Evolutionary conservation across 1,140 invertebrate genomes (phyloP).

Genomic region (Eueides isabella): DNA sequence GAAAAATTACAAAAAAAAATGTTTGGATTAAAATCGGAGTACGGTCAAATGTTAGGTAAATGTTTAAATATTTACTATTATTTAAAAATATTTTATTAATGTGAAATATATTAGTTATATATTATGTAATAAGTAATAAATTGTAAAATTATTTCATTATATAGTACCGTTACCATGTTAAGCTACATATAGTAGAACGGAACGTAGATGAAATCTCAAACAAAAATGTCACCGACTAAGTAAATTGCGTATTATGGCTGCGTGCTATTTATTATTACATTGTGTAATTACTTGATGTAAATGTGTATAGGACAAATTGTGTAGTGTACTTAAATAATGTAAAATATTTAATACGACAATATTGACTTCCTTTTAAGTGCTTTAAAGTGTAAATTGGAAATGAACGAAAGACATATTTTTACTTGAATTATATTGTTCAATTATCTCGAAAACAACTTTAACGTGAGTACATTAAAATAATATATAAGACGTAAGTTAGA

Average conservation of each 20-base stretch:
- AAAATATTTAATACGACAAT: background rate
- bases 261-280: slow-evolving; percentile 48
- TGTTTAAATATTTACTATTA: too few relatives aligned
- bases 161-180: background rate
- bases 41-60: too few relatives aligned
- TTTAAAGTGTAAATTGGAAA: slow-evolving; percentile 31
- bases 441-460: slow-evolving; percentile 40
- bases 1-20: too few relatives aligned
- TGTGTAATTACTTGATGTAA: slow-evolving; percentile 46
- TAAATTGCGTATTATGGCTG: slow-evolving; percentile 57
- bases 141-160: too few relatives aligned
- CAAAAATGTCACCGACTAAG: slow-evolving; percentile 59
- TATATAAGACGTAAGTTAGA: slow-evolving; percentile 49
- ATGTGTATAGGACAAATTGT: slow-evolving; percentile 46
- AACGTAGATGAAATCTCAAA: slow-evolving; percentile 41
- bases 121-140: too few relatives aligned
- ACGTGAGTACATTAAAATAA: slow-evolving; percentile 14
- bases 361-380: slow-evolving; percentile 20
- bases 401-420: slow-evolving; percentile 21
- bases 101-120: too few relatives aligned
- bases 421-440: slow-evolving; percentile 7
- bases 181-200: slow-evolving; percentile 15
- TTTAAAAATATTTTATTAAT: too few relatives aligned
- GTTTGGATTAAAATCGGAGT: too few relatives aligned
- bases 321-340: slow-evolving; percentile 14